These are phyloP conservation scores for Lepus oiostolus DNA, from an alignment of 2,797 vertebrate genomes.

Conservation along the genomic window DNA sequence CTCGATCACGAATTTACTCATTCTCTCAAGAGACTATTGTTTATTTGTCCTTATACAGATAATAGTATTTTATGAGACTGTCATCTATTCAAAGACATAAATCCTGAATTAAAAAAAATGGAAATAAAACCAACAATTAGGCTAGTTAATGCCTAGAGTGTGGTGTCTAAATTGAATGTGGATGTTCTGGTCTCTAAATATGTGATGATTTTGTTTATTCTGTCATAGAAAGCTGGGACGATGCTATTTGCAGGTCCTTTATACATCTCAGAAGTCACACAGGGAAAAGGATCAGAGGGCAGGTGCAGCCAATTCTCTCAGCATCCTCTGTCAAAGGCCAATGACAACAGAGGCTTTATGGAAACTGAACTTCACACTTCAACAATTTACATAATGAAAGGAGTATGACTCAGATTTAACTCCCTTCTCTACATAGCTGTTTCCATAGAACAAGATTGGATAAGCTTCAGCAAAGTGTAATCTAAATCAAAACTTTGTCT, in stretches of 20 bases:
- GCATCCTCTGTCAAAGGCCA: background rate
- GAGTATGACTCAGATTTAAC: background rate
- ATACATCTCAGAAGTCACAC: background rate
- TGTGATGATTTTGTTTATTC: background rate
- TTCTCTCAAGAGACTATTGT: background rate
- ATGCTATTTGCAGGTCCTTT: background rate
- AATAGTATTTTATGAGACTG: background rate
- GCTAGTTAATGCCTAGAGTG: background rate
- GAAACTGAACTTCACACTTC: background rate
- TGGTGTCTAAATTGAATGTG: background rate
- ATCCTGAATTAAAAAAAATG: background rate
- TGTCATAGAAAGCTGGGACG: background rate
- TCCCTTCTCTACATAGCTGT: background rate
- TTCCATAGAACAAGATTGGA: background rate
- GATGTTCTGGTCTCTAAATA: background rate
- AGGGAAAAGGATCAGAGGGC: accelerated
- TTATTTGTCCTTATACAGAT: background rate
- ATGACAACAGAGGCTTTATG: background rate
- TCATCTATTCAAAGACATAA: background rate
- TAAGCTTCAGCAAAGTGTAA: background rate
- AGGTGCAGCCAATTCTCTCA: background rate
- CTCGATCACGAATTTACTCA: background rate
- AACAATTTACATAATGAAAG: background rate
- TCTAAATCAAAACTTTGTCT: background rate
- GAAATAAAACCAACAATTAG: background rate